Evolutionary conservation across 1,140 invertebrate genomes (phyloP).

Genomic region (Copidosoma floridanum): DNA sequence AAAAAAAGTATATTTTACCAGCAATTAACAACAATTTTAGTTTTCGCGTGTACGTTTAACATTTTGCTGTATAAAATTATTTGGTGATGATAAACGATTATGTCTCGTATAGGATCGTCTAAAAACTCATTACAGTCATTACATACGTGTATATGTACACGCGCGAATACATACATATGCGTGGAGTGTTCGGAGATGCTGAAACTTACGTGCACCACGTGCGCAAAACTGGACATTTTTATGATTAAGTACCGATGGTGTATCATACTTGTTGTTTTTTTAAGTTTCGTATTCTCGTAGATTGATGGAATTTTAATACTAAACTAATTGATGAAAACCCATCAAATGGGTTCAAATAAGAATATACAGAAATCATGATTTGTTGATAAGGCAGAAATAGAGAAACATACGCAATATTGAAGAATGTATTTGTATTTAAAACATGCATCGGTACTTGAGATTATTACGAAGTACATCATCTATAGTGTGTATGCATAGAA

Average conservation of each 20-base stretch:
- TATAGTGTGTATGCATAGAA: too few species aligned
- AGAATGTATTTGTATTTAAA: too few species aligned
- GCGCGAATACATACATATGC: neutral
- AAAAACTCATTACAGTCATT: too few species aligned
- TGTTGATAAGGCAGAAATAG: too few species aligned
- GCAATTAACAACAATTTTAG: neutral
- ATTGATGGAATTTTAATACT: neutral
- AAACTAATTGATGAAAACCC: neutral
- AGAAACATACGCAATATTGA: too few species aligned
- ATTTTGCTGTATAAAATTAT: neutral
- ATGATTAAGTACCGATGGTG: too few species aligned
- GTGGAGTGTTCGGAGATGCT: neutral
- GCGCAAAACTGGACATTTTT: neutral
- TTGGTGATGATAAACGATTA: too few species aligned
- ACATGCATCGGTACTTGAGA: too few species aligned
- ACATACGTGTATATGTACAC: neutral
- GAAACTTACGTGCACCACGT: neutral
- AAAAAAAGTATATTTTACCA: too few species aligned
- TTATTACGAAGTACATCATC: too few species aligned
- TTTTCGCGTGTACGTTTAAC: neutral
- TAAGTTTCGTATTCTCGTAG: neutral
- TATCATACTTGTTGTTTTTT: too few species aligned
- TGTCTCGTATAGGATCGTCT: neutral
- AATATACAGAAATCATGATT: neutral
- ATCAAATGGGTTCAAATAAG: neutral